Conservation (phyloP, 2,113 vertebrate genomes). For the Chloropsis cyanopogon region DNA sequence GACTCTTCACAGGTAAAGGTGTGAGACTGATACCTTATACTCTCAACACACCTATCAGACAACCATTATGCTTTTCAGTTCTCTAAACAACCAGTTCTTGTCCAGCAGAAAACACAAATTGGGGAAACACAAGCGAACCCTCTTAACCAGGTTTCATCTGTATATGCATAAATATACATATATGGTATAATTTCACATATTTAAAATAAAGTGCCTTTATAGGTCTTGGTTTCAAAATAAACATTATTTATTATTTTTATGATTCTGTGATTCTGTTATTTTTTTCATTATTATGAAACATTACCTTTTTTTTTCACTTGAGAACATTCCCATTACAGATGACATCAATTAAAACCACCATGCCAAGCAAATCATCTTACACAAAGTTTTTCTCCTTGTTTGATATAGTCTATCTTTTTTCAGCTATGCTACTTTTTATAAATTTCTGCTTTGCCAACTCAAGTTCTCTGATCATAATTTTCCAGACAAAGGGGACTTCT, state of each 20-base stretch:
- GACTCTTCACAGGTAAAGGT: rapidly evolving
- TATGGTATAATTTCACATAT: background rate
- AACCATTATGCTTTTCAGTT: background rate
- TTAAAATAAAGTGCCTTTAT: background rate
- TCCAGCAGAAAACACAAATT: background rate
- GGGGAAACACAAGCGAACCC: rapidly evolving
- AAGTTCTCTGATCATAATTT: background rate
- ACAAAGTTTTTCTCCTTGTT: background rate
- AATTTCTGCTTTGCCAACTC: background rate
- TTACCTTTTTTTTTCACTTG: background rate
- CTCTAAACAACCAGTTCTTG: background rate
- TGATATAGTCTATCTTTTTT: background rate
- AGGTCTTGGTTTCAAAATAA: background rate
- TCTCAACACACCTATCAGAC: background rate
- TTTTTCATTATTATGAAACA: background rate
- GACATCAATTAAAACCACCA: background rate
- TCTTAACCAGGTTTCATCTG: background rate
- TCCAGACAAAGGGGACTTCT: background rate
- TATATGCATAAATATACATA: background rate
- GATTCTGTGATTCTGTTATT: background rate
- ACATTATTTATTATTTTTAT: background rate
- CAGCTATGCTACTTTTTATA: background rate
- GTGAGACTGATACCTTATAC: background rate
- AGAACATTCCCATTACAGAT: background rate
- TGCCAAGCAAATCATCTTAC: background rate